phyloP scores from a whole-genome alignment of 2,888 invertebrate genomes.

The Thymelicus lineola region DNA sequence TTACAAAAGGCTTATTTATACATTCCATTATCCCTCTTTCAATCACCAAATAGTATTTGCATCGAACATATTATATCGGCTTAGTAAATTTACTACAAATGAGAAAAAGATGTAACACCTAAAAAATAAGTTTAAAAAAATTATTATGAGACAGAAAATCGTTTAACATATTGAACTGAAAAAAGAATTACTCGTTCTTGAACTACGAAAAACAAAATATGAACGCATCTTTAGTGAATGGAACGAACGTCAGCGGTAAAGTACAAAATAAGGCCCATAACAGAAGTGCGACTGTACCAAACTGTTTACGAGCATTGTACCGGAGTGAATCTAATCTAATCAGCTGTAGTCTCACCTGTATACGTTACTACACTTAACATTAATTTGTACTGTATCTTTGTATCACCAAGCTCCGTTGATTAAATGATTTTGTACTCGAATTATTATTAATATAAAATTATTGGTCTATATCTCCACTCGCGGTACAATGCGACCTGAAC shows the following conservation, averaged over 20 bases:
- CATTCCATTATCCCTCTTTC: conserved; percentile 17
- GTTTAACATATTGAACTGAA: neutral
- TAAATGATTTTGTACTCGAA: conserved; percentile 73
- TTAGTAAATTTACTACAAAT: neutral
- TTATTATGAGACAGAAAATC: neutral
- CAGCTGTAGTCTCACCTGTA: conserved; percentile 59
- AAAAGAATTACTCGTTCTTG: neutral
- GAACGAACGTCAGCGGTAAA: conserved; percentile 23
- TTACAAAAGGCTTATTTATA: conserved; percentile 7
- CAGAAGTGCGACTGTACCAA: conserved; percentile 72
- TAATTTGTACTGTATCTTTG: conserved; percentile 80
- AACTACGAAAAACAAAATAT: neutral
- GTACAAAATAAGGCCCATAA: conserved; percentile 25
- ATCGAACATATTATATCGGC: neutral
- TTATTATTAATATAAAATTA: conserved; percentile 51
- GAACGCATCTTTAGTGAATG: neutral
- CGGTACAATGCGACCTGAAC: conserved; percentile 77
- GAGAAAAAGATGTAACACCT: neutral
- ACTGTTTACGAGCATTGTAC: conserved; percentile 71
- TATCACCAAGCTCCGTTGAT: conserved; percentile 72
- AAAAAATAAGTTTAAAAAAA: neutral
- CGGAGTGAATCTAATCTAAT: conserved; percentile 66
- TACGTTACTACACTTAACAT: conserved; percentile 72
- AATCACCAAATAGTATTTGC: conserved; percentile 30
- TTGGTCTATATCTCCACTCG: conserved; percentile 62